Evolutionary conservation across 2,888 invertebrate species (phyloP).

Genomic region (Sphecodes monilicornis): DNA sequence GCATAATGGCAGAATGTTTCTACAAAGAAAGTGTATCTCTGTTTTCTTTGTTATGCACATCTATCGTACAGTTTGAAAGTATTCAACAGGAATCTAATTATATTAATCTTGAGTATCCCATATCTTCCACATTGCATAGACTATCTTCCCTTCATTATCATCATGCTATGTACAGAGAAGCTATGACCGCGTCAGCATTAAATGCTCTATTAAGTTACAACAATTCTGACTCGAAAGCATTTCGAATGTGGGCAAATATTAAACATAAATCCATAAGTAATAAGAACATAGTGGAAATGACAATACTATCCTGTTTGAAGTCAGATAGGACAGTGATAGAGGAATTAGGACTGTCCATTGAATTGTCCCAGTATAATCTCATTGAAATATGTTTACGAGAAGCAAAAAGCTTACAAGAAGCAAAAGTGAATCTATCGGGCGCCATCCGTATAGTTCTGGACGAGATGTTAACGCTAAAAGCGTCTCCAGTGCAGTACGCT

Average conservation of each 20-base stretch:
- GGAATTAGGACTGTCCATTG: constrained; percentile 70
- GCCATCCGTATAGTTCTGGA: constrained; percentile 72
- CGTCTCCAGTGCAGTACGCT: constrained; percentile 66
- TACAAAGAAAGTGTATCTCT: constrained; percentile 67
- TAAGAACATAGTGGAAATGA: constrained; percentile 56
- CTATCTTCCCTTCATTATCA: constrained; percentile 69
- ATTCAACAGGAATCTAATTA: constrained; percentile 51
- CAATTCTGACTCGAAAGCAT: constrained; percentile 73
- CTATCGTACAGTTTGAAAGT: constrained; percentile 69
- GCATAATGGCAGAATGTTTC: constrained; percentile 64
- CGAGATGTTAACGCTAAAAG: constrained; percentile 70
- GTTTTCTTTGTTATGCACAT: constrained; percentile 68
- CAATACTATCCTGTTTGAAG: constrained; percentile 72
- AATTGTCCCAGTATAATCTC: constrained; percentile 72
- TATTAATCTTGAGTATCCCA: constrained; percentile 63
- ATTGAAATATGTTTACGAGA: constrained; percentile 74
- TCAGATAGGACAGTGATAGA: constrained; percentile 61
- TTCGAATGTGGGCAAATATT: constrained; percentile 77
- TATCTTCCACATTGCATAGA: constrained; percentile 66
- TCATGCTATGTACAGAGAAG: constrained; percentile 72
- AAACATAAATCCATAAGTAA: constrained; percentile 69
- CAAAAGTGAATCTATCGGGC: constrained; percentile 67
- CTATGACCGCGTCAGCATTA: constrained; percentile 75
- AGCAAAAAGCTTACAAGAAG: constrained; percentile 70
- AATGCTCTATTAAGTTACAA: constrained; percentile 74